Percentiles rank a stretch among this genome's conserved stretches.
phyloP scores from a whole-genome alignment of 2,797 vertebrate species.

The Mormyrops boulengeri region DNA sequence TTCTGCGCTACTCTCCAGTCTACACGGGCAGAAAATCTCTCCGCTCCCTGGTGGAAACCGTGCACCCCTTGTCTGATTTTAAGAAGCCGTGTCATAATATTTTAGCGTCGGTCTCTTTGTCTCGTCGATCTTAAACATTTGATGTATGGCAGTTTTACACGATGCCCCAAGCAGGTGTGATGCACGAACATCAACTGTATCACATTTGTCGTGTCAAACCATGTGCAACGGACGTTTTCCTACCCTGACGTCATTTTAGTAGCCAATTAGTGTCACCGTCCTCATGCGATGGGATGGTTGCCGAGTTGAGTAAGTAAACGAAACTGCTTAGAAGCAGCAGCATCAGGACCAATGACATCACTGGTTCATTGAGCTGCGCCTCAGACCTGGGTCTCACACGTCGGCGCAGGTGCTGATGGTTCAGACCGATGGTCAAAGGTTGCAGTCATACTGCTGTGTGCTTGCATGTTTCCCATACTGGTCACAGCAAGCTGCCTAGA shows the following conservation, averaged over 20 bases:
- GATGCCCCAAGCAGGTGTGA: neutral
- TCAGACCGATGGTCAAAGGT: neutral
- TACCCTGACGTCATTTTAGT: neutral
- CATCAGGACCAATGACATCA: slow-evolving; percentile 61
- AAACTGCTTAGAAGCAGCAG: neutral
- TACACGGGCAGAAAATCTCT: slow-evolving; percentile 19
- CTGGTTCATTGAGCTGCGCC: slow-evolving; percentile 62
- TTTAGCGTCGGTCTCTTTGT: neutral
- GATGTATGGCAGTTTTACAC: neutral
- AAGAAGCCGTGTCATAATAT: neutral
- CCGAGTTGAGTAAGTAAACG: neutral
- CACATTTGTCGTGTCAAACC: neutral
- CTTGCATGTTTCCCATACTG: neutral
- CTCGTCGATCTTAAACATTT: neutral
- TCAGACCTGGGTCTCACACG: slow-evolving; percentile 53
- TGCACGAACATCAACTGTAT: neutral
- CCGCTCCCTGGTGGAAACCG: neutral
- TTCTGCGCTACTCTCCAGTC: slow-evolving; percentile 57
- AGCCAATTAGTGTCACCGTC: neutral
- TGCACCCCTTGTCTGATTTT: neutral
- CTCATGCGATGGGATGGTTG: neutral
- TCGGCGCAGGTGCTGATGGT: slow-evolving; percentile 30
- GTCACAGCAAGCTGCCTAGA: neutral
- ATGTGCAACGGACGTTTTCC: neutral
- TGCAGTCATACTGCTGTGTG: neutral